phyloP scores from a whole-genome alignment of 2,888 invertebrate species.

The Andrena haemorrhoa region DNA sequence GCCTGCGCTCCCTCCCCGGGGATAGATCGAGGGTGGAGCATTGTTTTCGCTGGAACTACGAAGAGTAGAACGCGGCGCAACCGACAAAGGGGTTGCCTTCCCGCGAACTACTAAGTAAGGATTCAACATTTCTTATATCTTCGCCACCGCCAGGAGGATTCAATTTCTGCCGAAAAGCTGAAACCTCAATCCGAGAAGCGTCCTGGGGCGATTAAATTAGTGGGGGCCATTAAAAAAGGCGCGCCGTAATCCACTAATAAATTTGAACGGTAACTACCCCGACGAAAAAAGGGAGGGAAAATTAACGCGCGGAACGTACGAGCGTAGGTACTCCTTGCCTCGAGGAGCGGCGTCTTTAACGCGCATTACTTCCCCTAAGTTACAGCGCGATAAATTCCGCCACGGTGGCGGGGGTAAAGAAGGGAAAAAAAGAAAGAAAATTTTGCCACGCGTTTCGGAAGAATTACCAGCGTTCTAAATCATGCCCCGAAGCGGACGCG shows the following conservation, averaged over 20 bases:
- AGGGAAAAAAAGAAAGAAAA: slow-evolving; percentile 13
- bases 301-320: slow-evolving; percentile 53
- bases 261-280: slow-evolving; percentile 30
- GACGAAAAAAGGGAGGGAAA: slow-evolving; percentile 5
- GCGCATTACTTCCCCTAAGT: slow-evolving; percentile 54
- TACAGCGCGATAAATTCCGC: slow-evolving; percentile 58
- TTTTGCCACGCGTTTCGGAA: slow-evolving; percentile 48
- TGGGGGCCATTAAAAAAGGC: slow-evolving; percentile 35
- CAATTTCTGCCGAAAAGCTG: not conserved
- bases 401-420: not conserved
- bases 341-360: slow-evolving; percentile 48
- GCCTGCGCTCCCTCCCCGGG: not conserved
- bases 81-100: too few species aligned
- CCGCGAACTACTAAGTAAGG: too few species aligned
- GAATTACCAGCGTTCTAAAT: slow-evolving; percentile 56
- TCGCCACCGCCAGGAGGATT: too few species aligned
- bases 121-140: too few species aligned
- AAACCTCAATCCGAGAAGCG: slow-evolving; percentile 7
- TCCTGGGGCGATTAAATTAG: slow-evolving; percentile 22
- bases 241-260: slow-evolving; percentile 50
- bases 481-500: slow-evolving; percentile 27
- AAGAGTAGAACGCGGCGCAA: too few species aligned
- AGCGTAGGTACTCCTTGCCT: slow-evolving; percentile 34
- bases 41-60: not conserved
- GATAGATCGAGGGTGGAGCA: not conserved